Conservation (phyloP, 2,888 invertebrate genomes). For the Norana najaformis region DNA sequence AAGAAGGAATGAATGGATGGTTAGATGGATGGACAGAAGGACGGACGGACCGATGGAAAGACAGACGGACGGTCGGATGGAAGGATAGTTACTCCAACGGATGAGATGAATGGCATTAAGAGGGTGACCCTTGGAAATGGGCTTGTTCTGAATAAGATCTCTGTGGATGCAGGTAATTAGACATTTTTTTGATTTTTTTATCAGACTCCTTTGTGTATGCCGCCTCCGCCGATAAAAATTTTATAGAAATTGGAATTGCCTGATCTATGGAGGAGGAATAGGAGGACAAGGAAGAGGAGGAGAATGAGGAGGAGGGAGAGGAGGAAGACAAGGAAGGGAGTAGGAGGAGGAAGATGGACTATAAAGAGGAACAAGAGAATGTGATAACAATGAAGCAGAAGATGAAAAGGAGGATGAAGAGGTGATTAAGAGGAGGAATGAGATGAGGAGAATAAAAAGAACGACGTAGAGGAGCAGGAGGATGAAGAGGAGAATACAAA, state of each 20-base stretch:
- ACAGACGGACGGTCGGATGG: not conserved
- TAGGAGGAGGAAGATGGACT: too few species aligned
- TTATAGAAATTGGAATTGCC: not conserved
- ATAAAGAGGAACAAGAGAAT: too few species aligned
- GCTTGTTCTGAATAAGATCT: not conserved
- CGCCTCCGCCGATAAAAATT: not conserved
- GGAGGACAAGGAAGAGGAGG: not conserved
- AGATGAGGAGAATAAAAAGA: too few species aligned
- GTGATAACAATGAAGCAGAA: too few species aligned
- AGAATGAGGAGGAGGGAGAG: not conserved
- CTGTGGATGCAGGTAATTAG: too few species aligned
- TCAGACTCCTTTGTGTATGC: not conserved
- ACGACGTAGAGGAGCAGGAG: too few species aligned
- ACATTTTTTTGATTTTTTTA: too few species aligned
- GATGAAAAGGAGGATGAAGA: too few species aligned
- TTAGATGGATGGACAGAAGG: not conserved
- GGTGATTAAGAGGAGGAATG: too few species aligned
- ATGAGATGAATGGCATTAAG: not conserved
- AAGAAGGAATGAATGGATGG: not conserved
- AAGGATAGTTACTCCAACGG: not conserved
- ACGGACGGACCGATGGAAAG: not conserved
- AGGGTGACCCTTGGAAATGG: not conserved
- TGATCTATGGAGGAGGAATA: not conserved
- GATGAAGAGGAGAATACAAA: too few species aligned
- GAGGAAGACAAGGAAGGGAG: not conserved